These are phyloP conservation scores for Eubasilissa regina DNA, from an alignment of 1,140 invertebrate genomes.

Conservation along the genomic window DNA sequence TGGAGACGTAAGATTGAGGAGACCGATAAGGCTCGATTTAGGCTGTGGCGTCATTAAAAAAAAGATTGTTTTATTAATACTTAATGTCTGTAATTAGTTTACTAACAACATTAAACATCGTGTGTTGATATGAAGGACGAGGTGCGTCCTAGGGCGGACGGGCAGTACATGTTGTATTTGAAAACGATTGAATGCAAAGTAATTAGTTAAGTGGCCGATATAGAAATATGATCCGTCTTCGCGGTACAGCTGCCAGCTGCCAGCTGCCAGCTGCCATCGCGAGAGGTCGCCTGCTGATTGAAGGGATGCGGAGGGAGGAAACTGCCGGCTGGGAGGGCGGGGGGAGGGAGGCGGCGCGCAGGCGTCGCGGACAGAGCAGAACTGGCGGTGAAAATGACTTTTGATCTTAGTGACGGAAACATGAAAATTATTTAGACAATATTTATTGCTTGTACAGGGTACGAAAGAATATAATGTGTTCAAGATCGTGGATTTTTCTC, in stretches of 20 bases:
- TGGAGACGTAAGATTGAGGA: too few relatives aligned
- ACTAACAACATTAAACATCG: too few relatives aligned
- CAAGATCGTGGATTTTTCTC: too few relatives aligned
- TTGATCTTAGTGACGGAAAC: too few relatives aligned
- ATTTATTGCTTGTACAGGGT: neutral
- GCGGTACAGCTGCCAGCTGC: conserved; percentile 2
- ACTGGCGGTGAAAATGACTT: neutral
- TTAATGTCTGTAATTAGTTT: too few relatives aligned
- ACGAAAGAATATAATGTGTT: neutral
- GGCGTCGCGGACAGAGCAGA: conserved; percentile 3
- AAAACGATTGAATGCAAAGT: neutral
- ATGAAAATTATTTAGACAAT: neutral
- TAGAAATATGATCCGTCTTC: neutral
- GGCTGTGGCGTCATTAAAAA: too few relatives aligned
- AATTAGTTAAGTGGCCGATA: neutral
- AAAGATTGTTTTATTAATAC: too few relatives aligned
- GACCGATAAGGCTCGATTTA: too few relatives aligned
- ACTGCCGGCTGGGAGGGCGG: neutral
- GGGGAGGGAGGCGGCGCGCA: neutral
- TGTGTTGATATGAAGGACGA: too few relatives aligned
- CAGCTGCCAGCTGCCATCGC: neutral
- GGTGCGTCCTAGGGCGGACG: too few relatives aligned
- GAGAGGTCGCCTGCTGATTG: conserved; percentile 30
- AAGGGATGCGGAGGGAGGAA: neutral
- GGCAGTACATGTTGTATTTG: too few relatives aligned